Evolutionary conservation across 2,797 vertebrate genomes (phyloP).

Genomic region (Lepus oiostolus): DNA sequence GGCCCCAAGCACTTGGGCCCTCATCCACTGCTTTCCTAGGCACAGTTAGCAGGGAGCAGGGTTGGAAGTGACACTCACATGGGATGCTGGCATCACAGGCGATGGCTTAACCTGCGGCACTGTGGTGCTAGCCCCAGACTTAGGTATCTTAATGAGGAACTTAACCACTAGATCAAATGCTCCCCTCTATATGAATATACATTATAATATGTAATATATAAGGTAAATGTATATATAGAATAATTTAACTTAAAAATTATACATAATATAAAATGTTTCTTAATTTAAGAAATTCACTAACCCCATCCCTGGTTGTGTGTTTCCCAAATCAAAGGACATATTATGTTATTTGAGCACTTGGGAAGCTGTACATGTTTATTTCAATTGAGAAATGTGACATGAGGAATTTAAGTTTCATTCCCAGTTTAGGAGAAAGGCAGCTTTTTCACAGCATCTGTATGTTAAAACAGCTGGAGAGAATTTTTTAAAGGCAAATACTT

Average conservation of each 20-base stretch:
- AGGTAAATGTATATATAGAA: too few species aligned
- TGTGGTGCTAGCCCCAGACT: too few species aligned
- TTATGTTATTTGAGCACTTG: conserved; percentile 15
- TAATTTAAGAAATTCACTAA: conserved; percentile 7
- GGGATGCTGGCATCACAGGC: too few species aligned
- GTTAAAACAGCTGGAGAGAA: conserved; percentile 61
- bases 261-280: neutral
- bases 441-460: conserved; percentile 42
- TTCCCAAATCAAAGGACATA: conserved; percentile 29
- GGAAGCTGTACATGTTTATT: conserved; percentile 29
- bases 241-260: neutral
- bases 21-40: too few species aligned
- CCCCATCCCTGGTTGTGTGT: neutral
- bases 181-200: too few species aligned
- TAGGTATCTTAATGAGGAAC: too few species aligned
- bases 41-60: too few species aligned
- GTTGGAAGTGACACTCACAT: too few species aligned
- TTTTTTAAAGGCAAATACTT: conserved; percentile 67
- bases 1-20: too few species aligned
- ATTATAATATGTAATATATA: too few species aligned
- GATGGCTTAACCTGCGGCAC: too few species aligned
- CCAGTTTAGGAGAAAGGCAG: conserved; percentile 33
- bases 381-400: conserved; percentile 33
- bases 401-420: conserved; percentile 41
- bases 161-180: too few species aligned